Evolutionary conservation across 2,888 invertebrate genomes (phyloP), one percentile per base, ranked within the genome.

Genomic region (Listrodromus nycthemerus): DNA sequence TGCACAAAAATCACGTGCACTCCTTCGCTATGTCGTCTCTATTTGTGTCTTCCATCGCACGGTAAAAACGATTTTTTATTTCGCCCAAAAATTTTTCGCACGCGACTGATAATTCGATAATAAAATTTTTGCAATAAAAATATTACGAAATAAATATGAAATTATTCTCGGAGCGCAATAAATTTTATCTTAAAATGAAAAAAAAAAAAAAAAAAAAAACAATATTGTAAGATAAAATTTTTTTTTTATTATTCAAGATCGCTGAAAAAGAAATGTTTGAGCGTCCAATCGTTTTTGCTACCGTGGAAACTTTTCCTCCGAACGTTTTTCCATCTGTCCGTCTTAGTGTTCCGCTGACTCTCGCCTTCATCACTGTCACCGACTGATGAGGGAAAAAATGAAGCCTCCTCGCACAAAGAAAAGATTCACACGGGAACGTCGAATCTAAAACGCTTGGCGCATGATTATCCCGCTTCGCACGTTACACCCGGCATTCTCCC

Each of bases 391-490:
- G 33, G 27, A 73, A 65, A 21, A 73, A 30, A 58, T 41, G 52
- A 75, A 73, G 77, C 50, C 27, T 24, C 58, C 61, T 41, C n/a
- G 19, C n/a, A 80, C 30, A 13, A 2, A 50, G 55, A 76, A 81
- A 19, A 52, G 16, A 69, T 66, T 83, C 77, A 75, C 80, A 78
- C 33, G 45, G 41, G 50, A 79, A 70, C 48, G 55, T 82, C 37
- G 69, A 79, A 80, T 80, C 79, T 50, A 82, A 58, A 78, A 78
- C 58, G 87, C 86, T 87, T 87, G 80, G 82, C 85, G 88, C 87
- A 88, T 88, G 88, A 16, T 41, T 73, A 19, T 85, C 82, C 85
- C 41, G 85, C 85, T 85, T 86, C 84, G 88, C 89, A 89, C 80
- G 86, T 73, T 80, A 45, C 70, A 80, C 73, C 70, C 78, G 66